Evolutionary conservation across 2,113 vertebrate genomes (phyloP), one percentile per base, ranked within the genome.

Genomic region (Protomyctophum bolini): DNA sequence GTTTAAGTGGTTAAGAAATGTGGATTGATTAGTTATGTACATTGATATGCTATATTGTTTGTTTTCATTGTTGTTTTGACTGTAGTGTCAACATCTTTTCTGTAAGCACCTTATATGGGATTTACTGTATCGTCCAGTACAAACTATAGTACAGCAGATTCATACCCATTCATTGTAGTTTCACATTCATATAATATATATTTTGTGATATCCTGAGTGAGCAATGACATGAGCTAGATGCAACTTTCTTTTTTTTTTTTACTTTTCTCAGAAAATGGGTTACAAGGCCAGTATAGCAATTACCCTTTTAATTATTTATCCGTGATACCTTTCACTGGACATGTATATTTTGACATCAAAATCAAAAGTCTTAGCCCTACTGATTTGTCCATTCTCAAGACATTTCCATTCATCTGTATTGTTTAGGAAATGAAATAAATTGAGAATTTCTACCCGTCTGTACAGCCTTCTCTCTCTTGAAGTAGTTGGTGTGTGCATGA

Each of bases 351-450:
- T 51, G 1, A 60, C 41, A 7, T 56, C 3, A 62, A 29, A 49
- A 49, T 28, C 9, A 3, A 6, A 15, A 29, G 33, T 59, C 49
- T 1, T 6, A 66, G n/a, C 41, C 58, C 63, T 28, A 11, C 51
- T 41, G 9, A 45, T 70, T 14, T 1, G 0, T 76, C 3, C 57
- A 14, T 66, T 48, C 2, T 63, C 33, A 61, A 61, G 0, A 50
- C 49, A 48, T 75, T 68, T 62, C 33, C 28, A 28, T 21, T 68
- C 46, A 72, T 68, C 47, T 62, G 73, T 72, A 54, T 70, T 65
- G 59, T 62, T 49, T 54, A 64, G 58, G 14, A 59, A 62, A 65
- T 63, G 7, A 49, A 41, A 21, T 83, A 79, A 79, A 83, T 64
- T 12, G 51, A 66, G 5, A 28, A 63, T 75, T 86, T 79, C 5